A percentile compares a stretch with the other conserved stretches of the same genome.
Conservation (phyloP, 2,888 invertebrate genomes). For the Cynaeus angustus region DNA sequence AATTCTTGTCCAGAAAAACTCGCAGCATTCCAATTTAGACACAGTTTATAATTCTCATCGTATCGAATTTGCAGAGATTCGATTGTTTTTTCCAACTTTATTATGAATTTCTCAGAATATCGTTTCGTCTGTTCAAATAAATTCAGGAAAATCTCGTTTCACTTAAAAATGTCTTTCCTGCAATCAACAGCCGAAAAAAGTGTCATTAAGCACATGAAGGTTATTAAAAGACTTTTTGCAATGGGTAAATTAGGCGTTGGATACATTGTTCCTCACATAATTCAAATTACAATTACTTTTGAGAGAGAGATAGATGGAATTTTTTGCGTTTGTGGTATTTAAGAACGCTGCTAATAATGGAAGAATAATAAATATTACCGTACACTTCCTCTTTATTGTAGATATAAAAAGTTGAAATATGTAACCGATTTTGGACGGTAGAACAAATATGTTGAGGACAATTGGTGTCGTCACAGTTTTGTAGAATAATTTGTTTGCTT, state of each 20-base stretch:
- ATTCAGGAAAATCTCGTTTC: conserved; percentile 15
- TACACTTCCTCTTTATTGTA: conserved; percentile 29
- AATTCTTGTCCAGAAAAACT: not conserved
- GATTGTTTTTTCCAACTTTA: conserved; percentile 17
- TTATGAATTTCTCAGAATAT: conserved; percentile 29
- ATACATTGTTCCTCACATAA: conserved; percentile 43
- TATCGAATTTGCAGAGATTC: conserved; percentile 27
- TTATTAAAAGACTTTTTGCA: conserved; percentile 48
- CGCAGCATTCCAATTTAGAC: conserved; percentile 26
- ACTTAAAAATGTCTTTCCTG: conserved; percentile 21
- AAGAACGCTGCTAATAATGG: conserved; percentile 34
- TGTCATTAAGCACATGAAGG: conserved; percentile 50
- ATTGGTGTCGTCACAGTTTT: conserved; percentile 9
- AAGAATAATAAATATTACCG: conserved; percentile 39
- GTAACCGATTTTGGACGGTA: conserved; percentile 22
- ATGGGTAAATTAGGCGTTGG: conserved; percentile 43
- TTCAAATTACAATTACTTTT: conserved; percentile 43
- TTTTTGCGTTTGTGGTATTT: conserved; percentile 14
- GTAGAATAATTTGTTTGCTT: conserved; percentile 16
- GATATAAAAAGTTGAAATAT: not conserved
- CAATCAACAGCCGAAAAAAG: conserved; percentile 38
- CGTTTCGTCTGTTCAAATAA: conserved; percentile 12
- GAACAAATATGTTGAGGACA: conserved; percentile 18
- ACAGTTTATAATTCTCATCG: conserved; percentile 28
- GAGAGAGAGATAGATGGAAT: not conserved